phyloP scores from a whole-genome alignment of 2,888 invertebrate species.

The Drosophila maculinotata region DNA sequence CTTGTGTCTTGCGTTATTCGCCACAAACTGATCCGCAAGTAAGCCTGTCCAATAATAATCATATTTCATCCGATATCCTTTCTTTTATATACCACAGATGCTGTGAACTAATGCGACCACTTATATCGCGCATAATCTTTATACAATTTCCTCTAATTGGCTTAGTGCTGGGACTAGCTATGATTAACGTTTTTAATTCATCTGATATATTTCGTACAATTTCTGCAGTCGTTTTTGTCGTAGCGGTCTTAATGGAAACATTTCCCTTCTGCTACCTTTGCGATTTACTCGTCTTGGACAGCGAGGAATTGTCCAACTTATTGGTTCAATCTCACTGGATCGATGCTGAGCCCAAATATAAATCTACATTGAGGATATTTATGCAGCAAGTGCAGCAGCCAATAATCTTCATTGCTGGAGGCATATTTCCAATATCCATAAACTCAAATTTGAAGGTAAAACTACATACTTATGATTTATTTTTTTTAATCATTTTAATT shows the following conservation, averaged over 20 bases:
- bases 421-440: conserved; percentile 49
- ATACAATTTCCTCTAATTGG: conserved; percentile 42
- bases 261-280: conserved; percentile 56
- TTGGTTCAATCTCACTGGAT: conserved; percentile 56
- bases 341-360: conserved; percentile 47
- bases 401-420: conserved; percentile 45
- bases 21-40: conserved; percentile 50
- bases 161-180: conserved; percentile 31
- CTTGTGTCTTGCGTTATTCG: conserved; percentile 35
- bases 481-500: background rate
- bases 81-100: conserved; percentile 30
- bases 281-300: conserved; percentile 42
- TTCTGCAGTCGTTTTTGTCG: conserved; percentile 32
- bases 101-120: conserved; percentile 43
- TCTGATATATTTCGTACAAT: conserved; percentile 35
- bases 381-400: conserved; percentile 45
- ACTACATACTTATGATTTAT: background rate
- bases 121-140: conserved; percentile 40
- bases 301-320: conserved; percentile 23
- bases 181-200: conserved; percentile 48
- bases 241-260: conserved; percentile 41
- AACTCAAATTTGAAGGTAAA: conserved; percentile 56
- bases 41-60: too few relatives aligned
- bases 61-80: too few relatives aligned
- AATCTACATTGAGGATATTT: conserved; percentile 40